phyloP scores from a whole-genome alignment of 2,113 vertebrate species.

The Notechis scutatus region DNA sequence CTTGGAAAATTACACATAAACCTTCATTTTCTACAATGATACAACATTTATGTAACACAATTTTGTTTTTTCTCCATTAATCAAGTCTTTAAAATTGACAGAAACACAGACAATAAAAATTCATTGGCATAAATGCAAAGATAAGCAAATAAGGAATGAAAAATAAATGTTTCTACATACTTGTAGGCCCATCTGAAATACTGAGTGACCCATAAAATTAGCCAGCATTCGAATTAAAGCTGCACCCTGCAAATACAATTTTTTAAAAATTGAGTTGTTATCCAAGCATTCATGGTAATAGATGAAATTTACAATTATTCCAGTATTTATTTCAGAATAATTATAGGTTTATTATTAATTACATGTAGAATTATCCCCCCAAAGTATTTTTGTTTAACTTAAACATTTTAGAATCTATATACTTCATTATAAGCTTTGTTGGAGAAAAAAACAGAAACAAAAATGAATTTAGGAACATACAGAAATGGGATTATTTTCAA shows the following conservation, averaged over 20 bases:
- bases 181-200: constrained; percentile 93
- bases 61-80: constrained; percentile 20
- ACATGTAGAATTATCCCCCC: neutral
- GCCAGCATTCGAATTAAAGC: constrained; percentile 98
- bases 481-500: neutral
- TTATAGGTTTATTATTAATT: neutral
- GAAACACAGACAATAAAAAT: constrained; percentile 16
- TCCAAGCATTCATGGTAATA: constrained; percentile 18
- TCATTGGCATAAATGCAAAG: constrained; percentile 19
- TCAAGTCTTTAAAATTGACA: constrained; percentile 35
- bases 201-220: constrained; percentile 92
- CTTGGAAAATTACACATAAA: neutral
- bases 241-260: constrained; percentile 78
- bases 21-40: neutral
- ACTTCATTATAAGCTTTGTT: neutral
- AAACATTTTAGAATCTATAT: neutral
- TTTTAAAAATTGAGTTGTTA: neutral
- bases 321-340: constrained; percentile 14
- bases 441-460: neutral
- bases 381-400: neutral
- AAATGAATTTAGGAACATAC: neutral
- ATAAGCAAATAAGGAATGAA: constrained; percentile 5
- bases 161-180: constrained; percentile 77
- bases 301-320: constrained; percentile 9
- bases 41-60: neutral